Evolutionary conservation across 2,113 vertebrate genomes (phyloP).

Genomic region (Strix uralensis): DNA sequence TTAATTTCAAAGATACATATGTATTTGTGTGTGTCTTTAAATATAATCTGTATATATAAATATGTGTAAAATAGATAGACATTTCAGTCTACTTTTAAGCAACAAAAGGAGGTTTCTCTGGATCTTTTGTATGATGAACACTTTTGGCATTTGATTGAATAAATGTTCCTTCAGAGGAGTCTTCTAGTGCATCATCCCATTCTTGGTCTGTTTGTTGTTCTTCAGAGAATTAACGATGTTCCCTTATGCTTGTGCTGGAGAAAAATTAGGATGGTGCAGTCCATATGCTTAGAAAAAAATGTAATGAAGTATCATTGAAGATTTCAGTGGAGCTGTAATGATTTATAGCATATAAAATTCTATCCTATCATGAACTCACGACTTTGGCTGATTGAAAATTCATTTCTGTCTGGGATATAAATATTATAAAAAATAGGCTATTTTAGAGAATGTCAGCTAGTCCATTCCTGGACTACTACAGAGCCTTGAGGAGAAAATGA

Average conservation of each 20-base stretch:
- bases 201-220: slow-evolving; percentile 1
- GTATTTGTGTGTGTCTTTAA: neutral
- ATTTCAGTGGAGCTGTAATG: slow-evolving; percentile 8
- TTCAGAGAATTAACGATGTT: neutral
- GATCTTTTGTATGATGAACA: neutral
- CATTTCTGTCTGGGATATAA: slow-evolving; percentile 7
- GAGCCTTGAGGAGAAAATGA: neutral
- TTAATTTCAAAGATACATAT: neutral
- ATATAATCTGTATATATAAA: neutral
- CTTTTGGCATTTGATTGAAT: slow-evolving; percentile 4
- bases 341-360: neutral
- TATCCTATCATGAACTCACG: neutral
- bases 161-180: neutral
- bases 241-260: neutral
- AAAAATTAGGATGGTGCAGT: neutral
- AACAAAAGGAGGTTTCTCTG: neutral
- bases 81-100: neutral
- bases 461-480: neutral
- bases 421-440: slow-evolving; percentile 2
- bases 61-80: neutral
- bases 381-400: slow-evolving; percentile 28
- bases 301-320: neutral
- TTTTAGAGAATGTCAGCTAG: neutral
- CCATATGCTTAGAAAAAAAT: neutral
- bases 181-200: neutral